These are phyloP conservation scores for Portevinia maculata DNA, from an alignment of 2,888 invertebrate species.

Conservation along the genomic window DNA sequence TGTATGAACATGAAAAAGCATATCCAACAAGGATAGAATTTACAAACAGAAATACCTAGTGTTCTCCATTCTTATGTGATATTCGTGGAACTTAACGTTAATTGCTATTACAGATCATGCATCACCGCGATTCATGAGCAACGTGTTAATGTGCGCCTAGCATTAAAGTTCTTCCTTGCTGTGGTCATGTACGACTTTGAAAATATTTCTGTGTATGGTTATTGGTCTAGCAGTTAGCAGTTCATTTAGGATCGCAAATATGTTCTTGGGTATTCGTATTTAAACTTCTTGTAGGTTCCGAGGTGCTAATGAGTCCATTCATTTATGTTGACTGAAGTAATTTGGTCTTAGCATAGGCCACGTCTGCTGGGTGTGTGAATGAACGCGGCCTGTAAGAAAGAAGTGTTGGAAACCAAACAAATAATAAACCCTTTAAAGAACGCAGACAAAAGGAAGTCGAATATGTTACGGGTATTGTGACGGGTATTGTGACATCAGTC, in stretches of 20 bases:
- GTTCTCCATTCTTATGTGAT: constrained; percentile 42
- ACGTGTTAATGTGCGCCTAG: constrained; percentile 33
- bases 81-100: constrained; percentile 51
- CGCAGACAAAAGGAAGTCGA: too few relatives aligned
- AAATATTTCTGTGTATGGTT: constrained; percentile 6
- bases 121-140: constrained; percentile 23
- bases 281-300: constrained; percentile 25
- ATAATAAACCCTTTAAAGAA: too few relatives aligned
- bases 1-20: background rate
- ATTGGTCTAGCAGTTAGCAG: constrained; percentile 63
- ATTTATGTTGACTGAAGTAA: constrained; percentile 57
- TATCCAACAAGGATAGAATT: constrained; percentile 25
- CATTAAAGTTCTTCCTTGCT: constrained; percentile 2
- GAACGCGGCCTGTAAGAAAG: constrained; percentile 23
- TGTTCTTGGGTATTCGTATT: constrained; percentile 47
- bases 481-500: too few relatives aligned
- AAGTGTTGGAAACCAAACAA: constrained; percentile 18
- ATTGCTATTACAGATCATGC: constrained; percentile 68
- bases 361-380: constrained; percentile 2
- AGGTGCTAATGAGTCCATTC: constrained; percentile 69
- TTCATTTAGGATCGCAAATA: constrained; percentile 42
- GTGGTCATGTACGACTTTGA: background rate
- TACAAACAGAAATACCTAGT: background rate
- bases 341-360: constrained; percentile 27
- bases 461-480: too few relatives aligned